Conservation (phyloP, 1,140 invertebrate species). For the Cydia amplana region DNA sequence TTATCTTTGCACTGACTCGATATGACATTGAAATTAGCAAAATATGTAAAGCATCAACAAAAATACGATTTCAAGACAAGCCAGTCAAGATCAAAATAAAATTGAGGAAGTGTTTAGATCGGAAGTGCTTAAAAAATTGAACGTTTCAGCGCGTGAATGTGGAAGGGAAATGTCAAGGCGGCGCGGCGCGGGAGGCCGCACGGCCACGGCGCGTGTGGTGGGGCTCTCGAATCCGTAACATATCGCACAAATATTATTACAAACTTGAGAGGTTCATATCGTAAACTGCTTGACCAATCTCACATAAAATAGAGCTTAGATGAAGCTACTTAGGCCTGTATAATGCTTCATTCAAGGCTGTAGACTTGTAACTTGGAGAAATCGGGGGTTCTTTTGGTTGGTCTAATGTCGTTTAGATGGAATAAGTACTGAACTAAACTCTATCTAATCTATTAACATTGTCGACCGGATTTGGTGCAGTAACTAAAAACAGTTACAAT, state of each 20-base stretch:
- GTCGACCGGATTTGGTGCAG: too few relatives aligned
- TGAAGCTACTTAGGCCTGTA: too few relatives aligned
- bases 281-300: not conserved
- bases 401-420: too few relatives aligned
- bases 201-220: not conserved
- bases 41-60: not conserved
- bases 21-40: slow-evolving; percentile 1
- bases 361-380: too few relatives aligned
- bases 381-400: too few relatives aligned
- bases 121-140: slow-evolving; percentile 30
- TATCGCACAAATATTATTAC: not conserved
- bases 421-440: too few relatives aligned
- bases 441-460: too few relatives aligned
- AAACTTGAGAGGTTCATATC: not conserved
- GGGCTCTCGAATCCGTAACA: not conserved
- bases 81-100: slow-evolving; percentile 29
- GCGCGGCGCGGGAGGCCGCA: slow-evolving; percentile 17
- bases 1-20: too few relatives aligned
- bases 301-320: not conserved
- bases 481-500: too few relatives aligned
- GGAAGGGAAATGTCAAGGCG: slow-evolving; percentile 33
- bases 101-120: slow-evolving; percentile 29
- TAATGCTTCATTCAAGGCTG: too few relatives aligned
- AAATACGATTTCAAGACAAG: not conserved
- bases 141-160: slow-evolving; percentile 31